Base-by-base conservation (phyloP, 2,888 invertebrate genomes). In the Scaptomyza cyrtandrae region DNA sequence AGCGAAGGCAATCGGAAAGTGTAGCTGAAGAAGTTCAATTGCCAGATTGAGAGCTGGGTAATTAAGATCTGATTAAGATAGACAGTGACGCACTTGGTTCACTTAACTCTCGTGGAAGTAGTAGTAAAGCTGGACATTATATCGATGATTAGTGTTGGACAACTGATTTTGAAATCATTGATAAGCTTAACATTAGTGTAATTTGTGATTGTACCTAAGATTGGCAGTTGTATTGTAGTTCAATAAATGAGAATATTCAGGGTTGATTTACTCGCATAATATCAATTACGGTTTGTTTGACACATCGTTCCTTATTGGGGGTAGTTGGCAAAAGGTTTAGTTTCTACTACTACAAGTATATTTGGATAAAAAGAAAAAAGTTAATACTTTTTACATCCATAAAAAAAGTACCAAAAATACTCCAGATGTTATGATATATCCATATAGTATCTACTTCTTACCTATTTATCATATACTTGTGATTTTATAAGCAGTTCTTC, bases 61-160 rank as follows among this genome's bases (percentile, higher is more conserved):
- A 76, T 75, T 76, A 76, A 76, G 75, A 75, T 75, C 72, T 76
- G 77, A 76, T 76, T 71, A 66, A 66, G 74, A 75, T 75, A 31
- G 41, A 37, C 55, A 24, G 33, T 10, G 16, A 19, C 11, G 35
- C 35, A 16, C 27, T 43, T 57, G 49, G 43, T 29, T 24, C 24
- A 52, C 29, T 44, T 46, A 14, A 39, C 39, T 14, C 39, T 14
- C 39, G 7, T 39, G 39, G 7, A 29, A n/a, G 48, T 37, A 27
- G 48, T 37, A 27, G 48, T 7, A 61, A 57, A 66, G 61, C 73
- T n/a, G 46, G 19, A 29, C n/a, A 44, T 61, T 64, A 64, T 64
- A n/a, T 16, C 33, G 57, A 55, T 59, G 60, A 70, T 75, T 59
- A 64, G 44, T 44, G 33, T 44, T 61, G 55, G 7, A 55, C 58